Evolutionary conservation across 2,113 vertebrate genomes (phyloP), one percentile per base, ranked within the genome.

Genomic region (Eidolon helvum): DNA sequence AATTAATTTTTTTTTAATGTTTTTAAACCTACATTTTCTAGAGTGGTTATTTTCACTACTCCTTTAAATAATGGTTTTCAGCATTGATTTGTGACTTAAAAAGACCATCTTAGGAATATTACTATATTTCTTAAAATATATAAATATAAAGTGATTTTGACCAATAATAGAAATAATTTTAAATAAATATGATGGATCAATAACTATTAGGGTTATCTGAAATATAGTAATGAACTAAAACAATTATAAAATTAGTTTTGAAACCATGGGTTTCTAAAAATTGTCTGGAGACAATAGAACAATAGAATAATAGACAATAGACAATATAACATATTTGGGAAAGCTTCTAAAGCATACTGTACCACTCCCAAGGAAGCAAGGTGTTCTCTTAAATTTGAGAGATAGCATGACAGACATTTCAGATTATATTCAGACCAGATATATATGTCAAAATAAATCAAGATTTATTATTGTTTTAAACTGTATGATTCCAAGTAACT

Each of bases 371-470:
- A 87, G 72, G n/a, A 88, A 92, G 26, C 10, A 30, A 90, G 53
- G 16, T 45, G 24, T 77, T 72, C 43, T 3, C 0, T n/a, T 71
- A 82, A 40, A 91, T 78, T 89, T 86, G 30, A 50, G 26, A 93
- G 7, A 10, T 4, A 69, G n/a, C 79, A 43, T 86, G 59, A 68
- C n/a, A 85, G 43, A 86, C 1, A 2, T 50, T 84, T 2, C 15
- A 66, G 83, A 77, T 88, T 59, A 86, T 82, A 90, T 95, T 95
- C 50, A 50, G 59, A 55, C 11, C 28, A 87, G 84, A 82, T 43
- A 66, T 79, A 71, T 10, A 19, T 77, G 78, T 55, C 96, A 95
- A 86, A 68, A 87, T 90, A 68, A 68, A 96, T 21, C 5, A 94
- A 6, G 18, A 12, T 33, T 53, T 28, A 79, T 97, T 96, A 87